Percentiles rank a stretch among this genome's conserved stretches.
phyloP scores from a whole-genome alignment of 2,888 invertebrate species.

The Melikaiella ostensackeni region DNA sequence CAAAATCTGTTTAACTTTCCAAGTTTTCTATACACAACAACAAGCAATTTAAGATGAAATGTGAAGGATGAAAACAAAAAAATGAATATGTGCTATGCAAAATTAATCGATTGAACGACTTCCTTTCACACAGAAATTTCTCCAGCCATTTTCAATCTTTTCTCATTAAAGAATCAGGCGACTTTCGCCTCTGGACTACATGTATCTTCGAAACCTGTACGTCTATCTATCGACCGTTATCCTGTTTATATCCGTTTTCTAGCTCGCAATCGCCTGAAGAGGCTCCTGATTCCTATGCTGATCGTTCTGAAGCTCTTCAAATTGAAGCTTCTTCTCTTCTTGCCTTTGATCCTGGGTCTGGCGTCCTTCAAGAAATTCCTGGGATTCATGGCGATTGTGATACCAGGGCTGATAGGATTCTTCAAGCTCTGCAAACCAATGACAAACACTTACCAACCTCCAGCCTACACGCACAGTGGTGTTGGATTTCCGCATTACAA shows the following conservation, averaged over 20 bases:
- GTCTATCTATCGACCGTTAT: constrained; percentile 46
- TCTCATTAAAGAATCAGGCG: constrained; percentile 47
- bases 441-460: constrained; percentile 77
- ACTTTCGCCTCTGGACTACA: constrained; percentile 51
- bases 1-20: background rate
- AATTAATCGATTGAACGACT: constrained; percentile 21
- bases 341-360: constrained; percentile 89
- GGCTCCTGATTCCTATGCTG: constrained; percentile 89
- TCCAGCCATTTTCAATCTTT: constrained; percentile 53
- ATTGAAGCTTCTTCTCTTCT: constrained; percentile 87
- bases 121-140: constrained; percentile 55
- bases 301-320: constrained; percentile 91
- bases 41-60: background rate
- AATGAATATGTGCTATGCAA: background rate
- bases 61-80: background rate
- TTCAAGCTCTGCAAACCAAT: constrained; percentile 90
- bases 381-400: constrained; percentile 87
- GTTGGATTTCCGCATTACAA: constrained; percentile 82
- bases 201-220: constrained; percentile 47
- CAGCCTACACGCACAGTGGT: constrained; percentile 87
- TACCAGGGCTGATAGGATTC: constrained; percentile 90
- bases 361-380: constrained; percentile 92
- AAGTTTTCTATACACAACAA: background rate
- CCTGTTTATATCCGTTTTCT: constrained; percentile 61
- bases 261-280: constrained; percentile 90